A percentile compares a stretch with the other conserved stretches of the same genome.
Evolutionary conservation across 2,888 invertebrate genomes (phyloP).

Genomic region (Caenorhabditis auriculariae): DNA sequence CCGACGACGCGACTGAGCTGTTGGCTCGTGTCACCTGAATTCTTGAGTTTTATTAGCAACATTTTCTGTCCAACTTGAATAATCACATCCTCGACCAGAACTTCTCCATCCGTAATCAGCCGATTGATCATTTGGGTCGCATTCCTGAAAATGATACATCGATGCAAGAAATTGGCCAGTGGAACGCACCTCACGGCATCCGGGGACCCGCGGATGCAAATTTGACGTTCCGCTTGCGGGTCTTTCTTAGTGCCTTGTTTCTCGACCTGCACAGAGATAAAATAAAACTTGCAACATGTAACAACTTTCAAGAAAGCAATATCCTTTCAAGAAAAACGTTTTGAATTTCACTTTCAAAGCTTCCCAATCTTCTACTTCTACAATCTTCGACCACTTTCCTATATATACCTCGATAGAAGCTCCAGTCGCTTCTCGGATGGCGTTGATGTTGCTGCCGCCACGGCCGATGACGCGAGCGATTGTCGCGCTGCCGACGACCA

Average conservation of each 20-base stretch:
- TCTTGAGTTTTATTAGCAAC: background rate
- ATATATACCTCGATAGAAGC: constrained; percentile 80
- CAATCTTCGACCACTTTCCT: background rate
- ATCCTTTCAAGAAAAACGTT: background rate
- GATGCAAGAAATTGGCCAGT: background rate
- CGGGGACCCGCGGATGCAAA: constrained; percentile 77
- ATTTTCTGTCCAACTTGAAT: constrained; percentile 12
- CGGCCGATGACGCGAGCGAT: constrained; percentile 96
- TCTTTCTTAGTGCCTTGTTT: constrained; percentile 79
- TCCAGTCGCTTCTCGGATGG: constrained; percentile 91
- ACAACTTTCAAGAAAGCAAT: background rate
- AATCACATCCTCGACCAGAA: constrained; percentile 55
- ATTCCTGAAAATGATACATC: constrained; percentile 69
- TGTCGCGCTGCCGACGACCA: constrained; percentile 88
- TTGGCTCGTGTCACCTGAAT: constrained; percentile 27
- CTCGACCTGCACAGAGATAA: constrained; percentile 77
- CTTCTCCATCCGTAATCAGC: constrained; percentile 89
- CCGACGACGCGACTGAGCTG: constrained; percentile 23
- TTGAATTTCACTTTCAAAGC: background rate
- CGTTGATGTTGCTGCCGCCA: constrained; percentile 95
- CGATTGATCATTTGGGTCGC: constrained; percentile 87
- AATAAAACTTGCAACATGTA: background rate
- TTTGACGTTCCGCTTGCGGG: constrained; percentile 82
- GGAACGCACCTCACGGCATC: constrained; percentile 41
- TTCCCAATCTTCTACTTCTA: background rate